Conservation (phyloP, 2,113 vertebrate species). For the Trinectes maculatus region DNA sequence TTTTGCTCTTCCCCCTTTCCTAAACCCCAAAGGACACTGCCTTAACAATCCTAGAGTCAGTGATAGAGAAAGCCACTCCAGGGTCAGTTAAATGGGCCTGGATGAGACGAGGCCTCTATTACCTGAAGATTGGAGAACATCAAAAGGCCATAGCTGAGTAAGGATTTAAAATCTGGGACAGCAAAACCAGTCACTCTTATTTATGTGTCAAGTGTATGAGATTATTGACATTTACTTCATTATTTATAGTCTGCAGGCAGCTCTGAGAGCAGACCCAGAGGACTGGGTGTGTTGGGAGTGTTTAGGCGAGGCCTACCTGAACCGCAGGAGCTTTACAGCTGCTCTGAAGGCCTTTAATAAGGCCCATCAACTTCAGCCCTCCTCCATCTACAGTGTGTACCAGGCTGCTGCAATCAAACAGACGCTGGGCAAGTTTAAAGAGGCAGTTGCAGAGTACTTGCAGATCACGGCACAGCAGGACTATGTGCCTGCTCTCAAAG, state of each 20-base stretch:
- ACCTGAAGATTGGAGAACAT: conserved; percentile 88
- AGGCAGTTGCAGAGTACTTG: conserved; percentile 87
- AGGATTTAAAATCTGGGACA: conserved; percentile 46
- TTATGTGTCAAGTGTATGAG: neutral
- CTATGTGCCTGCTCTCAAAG: conserved; percentile 96
- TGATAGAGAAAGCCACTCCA: conserved; percentile 86
- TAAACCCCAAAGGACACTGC: conserved; percentile 85
- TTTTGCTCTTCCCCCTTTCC: neutral
- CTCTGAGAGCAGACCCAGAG: conserved; percentile 92
- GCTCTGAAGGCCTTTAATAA: conserved; percentile 93
- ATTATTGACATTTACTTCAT: neutral
- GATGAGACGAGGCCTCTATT: conserved; percentile 92
- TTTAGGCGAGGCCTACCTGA: conserved; percentile 94
- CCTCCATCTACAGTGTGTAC: conserved; percentile 91
- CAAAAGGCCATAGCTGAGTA: conserved; percentile 92
- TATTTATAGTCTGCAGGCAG: conserved; percentile 90
- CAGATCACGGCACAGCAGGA: conserved; percentile 86
- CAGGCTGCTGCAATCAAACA: conserved; percentile 94
- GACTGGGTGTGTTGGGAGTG: conserved; percentile 97
- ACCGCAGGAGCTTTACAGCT: conserved; percentile 91
- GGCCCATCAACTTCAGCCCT: conserved; percentile 90
- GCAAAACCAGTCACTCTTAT: neutral
- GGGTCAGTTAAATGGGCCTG: conserved; percentile 97
- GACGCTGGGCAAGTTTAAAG: conserved; percentile 90
- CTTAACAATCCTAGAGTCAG: conserved; percentile 86